Evolutionary conservation across 1,140 invertebrate species (phyloP).

Genomic region (Zophobas atratus): DNA sequence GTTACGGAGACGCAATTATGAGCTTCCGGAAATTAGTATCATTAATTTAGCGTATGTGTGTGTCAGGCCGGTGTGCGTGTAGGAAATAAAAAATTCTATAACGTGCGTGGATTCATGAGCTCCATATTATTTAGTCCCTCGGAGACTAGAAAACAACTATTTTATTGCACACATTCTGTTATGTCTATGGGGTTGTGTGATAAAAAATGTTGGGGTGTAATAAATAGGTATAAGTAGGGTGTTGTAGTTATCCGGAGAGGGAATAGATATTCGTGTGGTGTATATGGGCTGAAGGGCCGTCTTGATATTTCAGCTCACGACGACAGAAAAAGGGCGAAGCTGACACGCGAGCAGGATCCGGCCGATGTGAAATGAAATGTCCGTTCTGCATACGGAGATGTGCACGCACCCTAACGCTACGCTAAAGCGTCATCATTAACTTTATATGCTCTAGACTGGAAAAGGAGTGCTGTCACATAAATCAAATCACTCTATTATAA

Average conservation of each 20-base stretch:
- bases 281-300: conserved; percentile 25
- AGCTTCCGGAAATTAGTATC: conserved; percentile 38
- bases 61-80: conserved; percentile 15
- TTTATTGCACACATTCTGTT: conserved; percentile 43
- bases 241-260: conserved; percentile 43
- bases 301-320: conserved; percentile 45
- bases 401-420: conserved; percentile 27
- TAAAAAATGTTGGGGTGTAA: conserved; percentile 46
- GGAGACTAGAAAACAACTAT: conserved; percentile 43
- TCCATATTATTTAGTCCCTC: conserved; percentile 35
- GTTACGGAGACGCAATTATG: conserved; percentile 26
- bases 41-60: conserved; percentile 31
- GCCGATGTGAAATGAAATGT: conserved; percentile 47
- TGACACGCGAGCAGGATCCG: conserved; percentile 45
- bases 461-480: conserved; percentile 46
- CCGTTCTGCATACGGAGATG: conserved; percentile 45
- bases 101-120: conserved; percentile 43
- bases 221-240: conserved; percentile 46
- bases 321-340: conserved; percentile 40
- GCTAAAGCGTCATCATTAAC: conserved; percentile 46
- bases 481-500: conserved; percentile 48
- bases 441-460: conserved; percentile 47
- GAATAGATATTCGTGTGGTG: conserved; percentile 44
- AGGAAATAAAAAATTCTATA: conserved; percentile 42
- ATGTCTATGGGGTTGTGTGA: conserved; percentile 17